Percentiles rank a stretch among this genome's conserved stretches.
Evolutionary conservation across 2,113 vertebrate genomes (phyloP).

Genomic region (Romanogobio albipinnatus): DNA sequence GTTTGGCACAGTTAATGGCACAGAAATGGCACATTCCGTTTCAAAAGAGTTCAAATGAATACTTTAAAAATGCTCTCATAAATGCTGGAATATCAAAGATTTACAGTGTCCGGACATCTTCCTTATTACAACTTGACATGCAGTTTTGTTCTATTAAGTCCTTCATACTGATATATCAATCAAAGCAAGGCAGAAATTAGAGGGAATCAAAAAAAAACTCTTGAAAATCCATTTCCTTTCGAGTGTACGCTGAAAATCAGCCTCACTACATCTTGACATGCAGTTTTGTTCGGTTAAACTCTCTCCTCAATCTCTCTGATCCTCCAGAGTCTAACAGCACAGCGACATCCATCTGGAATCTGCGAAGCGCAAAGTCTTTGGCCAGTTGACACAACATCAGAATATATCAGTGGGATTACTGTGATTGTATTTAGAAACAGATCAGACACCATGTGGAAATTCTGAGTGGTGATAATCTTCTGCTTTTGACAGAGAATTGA

Average conservation of each 20-base stretch:
- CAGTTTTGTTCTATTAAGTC: not conserved
- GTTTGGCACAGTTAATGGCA: not conserved
- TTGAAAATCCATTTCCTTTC: constrained; percentile 1
- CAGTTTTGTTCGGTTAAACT: not conserved
- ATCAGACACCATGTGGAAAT: constrained; percentile 36
- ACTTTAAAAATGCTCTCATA: not conserved
- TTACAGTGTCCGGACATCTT: not conserved
- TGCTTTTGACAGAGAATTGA: constrained; percentile 44
- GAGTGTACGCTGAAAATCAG: not conserved
- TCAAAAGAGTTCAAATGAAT: not conserved
- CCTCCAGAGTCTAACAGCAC: constrained; percentile 13
- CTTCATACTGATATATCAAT: constrained; percentile 1
- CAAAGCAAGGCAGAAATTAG: not conserved
- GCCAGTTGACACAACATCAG: constrained; percentile 24
- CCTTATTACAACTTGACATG: not conserved
- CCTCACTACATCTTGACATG: not conserved
- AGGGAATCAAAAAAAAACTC: not conserved
- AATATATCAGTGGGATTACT: constrained; percentile 24
- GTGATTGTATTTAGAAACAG: constrained; percentile 27
- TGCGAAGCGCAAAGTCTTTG: constrained; percentile 22
- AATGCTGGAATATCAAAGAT: not conserved
- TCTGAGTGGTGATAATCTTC: constrained; percentile 21
- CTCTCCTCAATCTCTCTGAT: not conserved
- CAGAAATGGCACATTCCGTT: not conserved
- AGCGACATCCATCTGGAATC: not conserved